Conservation (phyloP, 2,888 invertebrate species). For the Torymus tubicola region DNA sequence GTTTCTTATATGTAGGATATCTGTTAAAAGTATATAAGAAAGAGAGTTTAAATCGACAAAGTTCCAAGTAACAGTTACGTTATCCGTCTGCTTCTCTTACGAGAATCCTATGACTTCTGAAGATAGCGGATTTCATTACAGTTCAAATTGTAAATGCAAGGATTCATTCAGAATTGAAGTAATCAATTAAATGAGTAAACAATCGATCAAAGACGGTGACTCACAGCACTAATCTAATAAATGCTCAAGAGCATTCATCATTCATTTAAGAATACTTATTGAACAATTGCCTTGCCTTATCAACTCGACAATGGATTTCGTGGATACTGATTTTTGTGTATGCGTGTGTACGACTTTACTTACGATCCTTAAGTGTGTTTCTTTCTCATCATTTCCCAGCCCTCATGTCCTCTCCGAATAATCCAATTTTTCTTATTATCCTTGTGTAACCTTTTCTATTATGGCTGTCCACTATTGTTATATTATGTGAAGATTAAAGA, state of each 20-base stretch:
- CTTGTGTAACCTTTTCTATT: constrained; percentile 35
- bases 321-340: constrained; percentile 35
- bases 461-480: constrained; percentile 45
- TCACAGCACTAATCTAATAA: no score
- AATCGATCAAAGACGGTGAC: no score
- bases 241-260: no score
- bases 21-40: not conserved
- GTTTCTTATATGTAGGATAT: no score
- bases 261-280: no score
- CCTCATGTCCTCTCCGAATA: not conserved
- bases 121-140: not conserved
- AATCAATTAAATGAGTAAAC: no score
- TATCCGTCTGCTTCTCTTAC: constrained; percentile 13
- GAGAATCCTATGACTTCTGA: constrained; percentile 36
- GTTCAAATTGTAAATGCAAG: not conserved
- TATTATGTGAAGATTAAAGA: constrained; percentile 40
- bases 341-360: constrained; percentile 50
- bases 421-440: not conserved
- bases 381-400: constrained; percentile 36
- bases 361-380: constrained; percentile 44
- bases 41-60: constrained; percentile 8
- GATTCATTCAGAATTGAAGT: not conserved
- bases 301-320: constrained; percentile 36
- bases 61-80: not conserved
- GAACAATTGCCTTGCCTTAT: not conserved